Evolutionary conservation across 2,113 vertebrate species (phyloP).

Genomic region (Machaerirhynchus nigripectus): DNA sequence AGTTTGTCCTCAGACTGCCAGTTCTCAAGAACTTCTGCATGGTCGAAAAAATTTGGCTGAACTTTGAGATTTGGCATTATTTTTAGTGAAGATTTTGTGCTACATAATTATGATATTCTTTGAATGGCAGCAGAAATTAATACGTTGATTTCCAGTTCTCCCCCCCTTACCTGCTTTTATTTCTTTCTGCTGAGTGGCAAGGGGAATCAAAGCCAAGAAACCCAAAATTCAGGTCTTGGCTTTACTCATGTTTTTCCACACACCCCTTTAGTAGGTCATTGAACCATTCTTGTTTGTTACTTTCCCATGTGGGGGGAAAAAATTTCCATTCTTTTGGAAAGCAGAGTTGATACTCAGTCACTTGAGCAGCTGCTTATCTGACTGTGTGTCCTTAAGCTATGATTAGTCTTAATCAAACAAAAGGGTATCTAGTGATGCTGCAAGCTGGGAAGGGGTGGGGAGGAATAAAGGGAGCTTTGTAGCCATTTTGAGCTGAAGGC

Average conservation of each 20-base stretch:
- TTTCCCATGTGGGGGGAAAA: background rate
- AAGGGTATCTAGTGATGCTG: background rate
- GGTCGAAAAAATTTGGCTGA: background rate
- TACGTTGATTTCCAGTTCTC: background rate
- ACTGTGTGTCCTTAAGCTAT: slow-evolving; percentile 19
- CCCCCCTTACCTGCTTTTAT: background rate
- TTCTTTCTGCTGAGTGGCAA: background rate
- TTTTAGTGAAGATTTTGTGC: background rate
- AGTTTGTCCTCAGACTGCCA: background rate
- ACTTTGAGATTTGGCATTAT: background rate
- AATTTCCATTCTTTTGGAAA: background rate
- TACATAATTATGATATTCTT: background rate
- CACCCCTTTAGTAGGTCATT: background rate
- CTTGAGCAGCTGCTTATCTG: slow-evolving; percentile 46
- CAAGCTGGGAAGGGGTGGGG: background rate
- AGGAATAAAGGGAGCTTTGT: slow-evolving; percentile 10
- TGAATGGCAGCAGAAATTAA: background rate
- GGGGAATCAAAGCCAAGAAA: slow-evolving; percentile 10
- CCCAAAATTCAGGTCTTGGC: background rate
- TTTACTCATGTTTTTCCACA: slow-evolving; percentile 13
- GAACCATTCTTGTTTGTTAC: slow-evolving; percentile 20
- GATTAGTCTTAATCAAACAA: slow-evolving; percentile 39
- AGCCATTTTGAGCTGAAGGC: background rate
- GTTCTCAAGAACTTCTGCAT: background rate
- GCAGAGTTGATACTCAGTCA: background rate